Evolutionary conservation across 2,797 vertebrate species (phyloP).

Genomic region (Sphaeramia orbicularis): DNA sequence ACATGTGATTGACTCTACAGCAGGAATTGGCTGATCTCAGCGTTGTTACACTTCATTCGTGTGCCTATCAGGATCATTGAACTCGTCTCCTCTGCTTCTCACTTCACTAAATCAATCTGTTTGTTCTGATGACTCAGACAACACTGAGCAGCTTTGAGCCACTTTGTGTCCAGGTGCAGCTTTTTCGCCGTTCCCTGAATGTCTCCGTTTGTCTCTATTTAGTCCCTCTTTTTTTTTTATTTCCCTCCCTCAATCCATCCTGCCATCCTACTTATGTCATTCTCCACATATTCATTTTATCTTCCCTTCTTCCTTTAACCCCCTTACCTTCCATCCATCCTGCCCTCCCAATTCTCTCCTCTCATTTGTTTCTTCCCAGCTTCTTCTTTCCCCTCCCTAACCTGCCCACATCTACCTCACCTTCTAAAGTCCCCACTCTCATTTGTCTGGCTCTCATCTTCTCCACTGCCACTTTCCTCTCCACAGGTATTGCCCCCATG

Average conservation of each 20-base stretch:
- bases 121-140: constrained; percentile 58
- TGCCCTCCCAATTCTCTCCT: constrained; percentile 40
- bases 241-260: neutral
- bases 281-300: constrained; percentile 30
- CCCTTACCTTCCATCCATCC: constrained; percentile 22
- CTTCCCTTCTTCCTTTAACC: neutral
- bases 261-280: constrained; percentile 30
- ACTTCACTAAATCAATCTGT: constrained; percentile 56
- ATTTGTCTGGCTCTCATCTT: constrained; percentile 32
- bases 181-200: neutral
- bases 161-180: constrained; percentile 27
- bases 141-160: constrained; percentile 29
- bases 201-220: constrained; percentile 1
- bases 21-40: constrained; percentile 28
- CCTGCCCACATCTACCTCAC: constrained; percentile 30
- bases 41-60: constrained; percentile 30
- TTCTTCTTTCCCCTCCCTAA: constrained; percentile 15
- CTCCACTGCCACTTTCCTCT: constrained; percentile 6
- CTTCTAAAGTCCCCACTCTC: constrained; percentile 31
- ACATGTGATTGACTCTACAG: constrained; percentile 26
- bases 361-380: constrained; percentile 36
- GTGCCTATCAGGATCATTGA: constrained; percentile 36
- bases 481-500: constrained; percentile 29
- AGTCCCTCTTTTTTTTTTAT: neutral
- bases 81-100: constrained; percentile 31